phyloP scores from a whole-genome alignment of 2,888 invertebrate genomes.

The Andrena haemorrhoa region DNA sequence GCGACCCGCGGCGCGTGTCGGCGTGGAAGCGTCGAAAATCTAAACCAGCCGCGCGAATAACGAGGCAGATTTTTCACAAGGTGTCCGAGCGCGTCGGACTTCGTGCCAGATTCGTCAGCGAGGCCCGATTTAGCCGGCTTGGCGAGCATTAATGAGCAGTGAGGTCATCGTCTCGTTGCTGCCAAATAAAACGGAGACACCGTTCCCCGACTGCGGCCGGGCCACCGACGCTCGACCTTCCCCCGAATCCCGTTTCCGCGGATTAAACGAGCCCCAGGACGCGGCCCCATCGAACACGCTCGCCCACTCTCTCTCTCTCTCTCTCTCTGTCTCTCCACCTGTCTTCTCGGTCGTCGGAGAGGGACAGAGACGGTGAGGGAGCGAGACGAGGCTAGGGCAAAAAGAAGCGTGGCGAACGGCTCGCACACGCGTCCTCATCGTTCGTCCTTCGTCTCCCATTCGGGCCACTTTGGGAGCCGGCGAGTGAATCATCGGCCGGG shows the following conservation, averaged over 20 bases:
- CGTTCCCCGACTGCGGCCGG: constrained; percentile 27
- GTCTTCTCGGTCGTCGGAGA: not conserved
- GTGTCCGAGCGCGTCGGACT: constrained; percentile 52
- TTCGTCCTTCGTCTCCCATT: constrained; percentile 62
- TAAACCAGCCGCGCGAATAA: constrained; percentile 19
- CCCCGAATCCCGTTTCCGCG: constrained; percentile 24
- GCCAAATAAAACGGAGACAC: constrained; percentile 64
- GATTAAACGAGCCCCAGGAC: constrained; percentile 29
- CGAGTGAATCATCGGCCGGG: constrained; percentile 62
- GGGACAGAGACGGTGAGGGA: not conserved
- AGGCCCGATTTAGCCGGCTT: constrained; percentile 56
- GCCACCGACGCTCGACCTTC: constrained; percentile 29
- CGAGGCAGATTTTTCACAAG: constrained; percentile 50
- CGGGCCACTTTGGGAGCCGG: constrained; percentile 49
- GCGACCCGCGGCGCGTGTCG: not conserved
- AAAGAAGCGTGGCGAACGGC: constrained; percentile 40
- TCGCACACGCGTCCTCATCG: constrained; percentile 53
- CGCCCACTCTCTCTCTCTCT: not conserved
- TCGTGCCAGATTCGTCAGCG: constrained; percentile 69
- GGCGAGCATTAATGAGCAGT: constrained; percentile 63
- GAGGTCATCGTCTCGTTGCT: constrained; percentile 67
- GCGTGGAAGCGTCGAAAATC: constrained; percentile 14
- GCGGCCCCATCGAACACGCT: not conserved
- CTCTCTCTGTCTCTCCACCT: too few species aligned
- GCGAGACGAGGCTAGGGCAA: not conserved